Evolutionary conservation across 1,140 invertebrate species (phyloP).

Genomic region (Triops longicaudatus): DNA sequence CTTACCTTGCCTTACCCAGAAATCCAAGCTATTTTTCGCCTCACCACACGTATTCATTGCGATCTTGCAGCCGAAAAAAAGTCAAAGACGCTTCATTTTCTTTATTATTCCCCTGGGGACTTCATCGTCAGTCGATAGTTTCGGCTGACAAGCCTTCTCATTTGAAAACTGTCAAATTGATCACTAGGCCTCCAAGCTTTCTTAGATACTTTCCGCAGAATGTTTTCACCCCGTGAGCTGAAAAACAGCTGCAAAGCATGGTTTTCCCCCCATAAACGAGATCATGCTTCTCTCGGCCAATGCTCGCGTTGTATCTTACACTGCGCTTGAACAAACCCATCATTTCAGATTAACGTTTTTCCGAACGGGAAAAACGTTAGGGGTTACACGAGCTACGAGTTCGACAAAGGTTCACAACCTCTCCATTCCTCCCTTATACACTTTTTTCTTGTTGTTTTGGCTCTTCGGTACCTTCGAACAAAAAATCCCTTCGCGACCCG

Average conservation of each 20-base stretch:
- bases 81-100: neutral
- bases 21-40: neutral
- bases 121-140: neutral
- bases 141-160: slow-evolving; percentile 2
- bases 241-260: neutral
- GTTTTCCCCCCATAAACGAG: neutral
- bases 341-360: neutral
- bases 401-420: neutral
- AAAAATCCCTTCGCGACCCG: too few species aligned
- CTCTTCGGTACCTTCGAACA: neutral
- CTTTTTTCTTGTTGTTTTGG: neutral
- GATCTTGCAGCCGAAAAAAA: neutral
- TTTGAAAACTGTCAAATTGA: neutral
- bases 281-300: neutral
- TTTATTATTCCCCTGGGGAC: neutral
- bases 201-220: neutral
- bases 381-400: neutral
- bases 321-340: slow-evolving; percentile 1
- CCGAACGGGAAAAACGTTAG: neutral
- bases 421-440: neutral
- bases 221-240: neutral
- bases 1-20: neutral
- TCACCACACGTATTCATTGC: neutral
- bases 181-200: neutral
- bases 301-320: neutral